Evolutionary conservation across 1,140 invertebrate species (phyloP), one percentile per base, ranked within the genome.

Genomic region (Heliconius melpomene): DNA sequence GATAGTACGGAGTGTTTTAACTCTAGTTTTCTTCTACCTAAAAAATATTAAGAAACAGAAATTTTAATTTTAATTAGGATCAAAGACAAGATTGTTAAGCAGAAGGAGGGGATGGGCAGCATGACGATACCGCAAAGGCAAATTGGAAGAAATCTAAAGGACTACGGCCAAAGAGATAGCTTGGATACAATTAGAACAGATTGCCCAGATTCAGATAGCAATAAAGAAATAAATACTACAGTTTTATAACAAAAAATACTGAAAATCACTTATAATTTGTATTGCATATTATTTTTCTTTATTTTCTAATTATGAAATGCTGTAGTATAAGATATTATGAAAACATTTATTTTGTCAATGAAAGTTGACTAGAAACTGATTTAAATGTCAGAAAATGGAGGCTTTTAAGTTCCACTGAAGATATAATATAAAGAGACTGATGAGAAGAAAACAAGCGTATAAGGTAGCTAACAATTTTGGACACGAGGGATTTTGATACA

Each of bases 21-120:
- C 5, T 18, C 6, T 20, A 52, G 18, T 6, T 52, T 20, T 16
- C 50, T 1, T 52, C 50, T 52, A 20, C 50, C 13, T 18, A 20
- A 52, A 52, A 66, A 79, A 54, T 75, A 54, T 75, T 60, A 54
- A 80, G 74, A n/a, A 74, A 46, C 16, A 38, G 54, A 74, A 29
- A 46, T 75, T 78, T 82, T 78, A 36, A 81, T 83, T 86, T 82
- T 86, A 83, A 74, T 77, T 86, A 93, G 91, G 91, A 86, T 90
- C 75, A 88, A 90, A 86, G 84, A 88, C 66, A 85, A 73, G 73
- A 85, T 84, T 83, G 86, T 81, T 50, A 78, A 26, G n/a, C 76
- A 29, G 77, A 79, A 72, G 40, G 60, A 71, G 72, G 54, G 38
- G 38, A 83, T 83, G 75, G 80, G 54, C 36, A 84, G 70, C 72